phyloP scores from a whole-genome alignment of 2,113 vertebrate genomes.

The Poicephalus gulielmi region DNA sequence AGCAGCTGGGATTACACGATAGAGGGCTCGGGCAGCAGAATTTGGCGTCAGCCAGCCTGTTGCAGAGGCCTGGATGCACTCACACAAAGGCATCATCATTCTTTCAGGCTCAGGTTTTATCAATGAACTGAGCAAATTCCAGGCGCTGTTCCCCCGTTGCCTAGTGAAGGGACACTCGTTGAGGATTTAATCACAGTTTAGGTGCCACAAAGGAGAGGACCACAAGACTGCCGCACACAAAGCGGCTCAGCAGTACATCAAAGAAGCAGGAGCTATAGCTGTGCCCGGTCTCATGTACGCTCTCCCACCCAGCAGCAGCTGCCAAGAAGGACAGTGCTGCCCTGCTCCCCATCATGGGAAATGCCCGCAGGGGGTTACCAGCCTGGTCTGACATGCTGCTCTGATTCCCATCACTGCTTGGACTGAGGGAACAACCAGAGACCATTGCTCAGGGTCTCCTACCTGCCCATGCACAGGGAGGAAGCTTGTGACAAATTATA shows the following conservation, averaged over 20 bases:
- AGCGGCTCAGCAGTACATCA: constrained; percentile 30
- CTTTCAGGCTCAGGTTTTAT: constrained; percentile 68
- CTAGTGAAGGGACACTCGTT: constrained; percentile 60
- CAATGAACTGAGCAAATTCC: constrained; percentile 78
- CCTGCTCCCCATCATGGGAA: neutral
- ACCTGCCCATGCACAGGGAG: neutral
- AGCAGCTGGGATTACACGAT: neutral
- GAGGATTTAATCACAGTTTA: constrained; percentile 56
- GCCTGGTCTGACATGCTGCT: accelerated
- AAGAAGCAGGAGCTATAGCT: neutral
- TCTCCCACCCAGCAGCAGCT: neutral
- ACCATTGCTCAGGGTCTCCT: neutral
- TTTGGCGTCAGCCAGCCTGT: neutral
- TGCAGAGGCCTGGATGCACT: constrained; percentile 50
- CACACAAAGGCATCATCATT: constrained; percentile 69
- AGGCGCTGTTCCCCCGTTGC: constrained; percentile 72
- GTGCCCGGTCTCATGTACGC: neutral
- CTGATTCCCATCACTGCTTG: neutral
- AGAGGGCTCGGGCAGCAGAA: neutral
- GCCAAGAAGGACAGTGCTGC: neutral
- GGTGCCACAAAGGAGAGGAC: constrained; percentile 41
- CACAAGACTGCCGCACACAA: neutral
- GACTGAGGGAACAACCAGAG: neutral
- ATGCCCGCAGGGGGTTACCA: neutral
- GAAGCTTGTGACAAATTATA: neutral